phyloP scores from a whole-genome alignment of 2,888 invertebrate genomes.

The Lasioglossum zephyrum region DNA sequence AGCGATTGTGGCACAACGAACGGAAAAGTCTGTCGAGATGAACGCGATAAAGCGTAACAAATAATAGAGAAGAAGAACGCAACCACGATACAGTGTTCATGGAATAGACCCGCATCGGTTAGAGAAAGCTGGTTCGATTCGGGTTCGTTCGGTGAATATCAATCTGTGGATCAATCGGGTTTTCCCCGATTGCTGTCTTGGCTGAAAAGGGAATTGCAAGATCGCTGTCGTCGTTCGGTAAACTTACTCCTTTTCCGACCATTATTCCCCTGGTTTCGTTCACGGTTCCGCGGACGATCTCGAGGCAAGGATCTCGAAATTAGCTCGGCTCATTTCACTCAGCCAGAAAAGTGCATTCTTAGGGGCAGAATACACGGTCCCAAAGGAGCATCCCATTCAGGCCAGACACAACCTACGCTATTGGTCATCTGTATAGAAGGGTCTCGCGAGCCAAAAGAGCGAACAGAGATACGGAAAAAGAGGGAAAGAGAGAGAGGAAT shows the following conservation, averaged over 20 bases:
- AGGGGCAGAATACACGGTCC: constrained; percentile 66
- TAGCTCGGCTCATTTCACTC: constrained; percentile 81
- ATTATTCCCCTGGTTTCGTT: constrained; percentile 41
- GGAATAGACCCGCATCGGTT: background rate
- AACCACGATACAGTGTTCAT: constrained; percentile 7
- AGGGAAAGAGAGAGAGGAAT: background rate
- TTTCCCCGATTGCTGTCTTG: constrained; percentile 23
- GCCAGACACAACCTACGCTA: constrained; percentile 72
- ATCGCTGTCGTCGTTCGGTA: constrained; percentile 60
- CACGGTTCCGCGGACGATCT: constrained; percentile 43
- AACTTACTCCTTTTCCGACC: constrained; percentile 66
- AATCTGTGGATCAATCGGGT: constrained; percentile 50
- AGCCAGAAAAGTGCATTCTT: constrained; percentile 77
- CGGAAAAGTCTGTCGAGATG: constrained; percentile 41
- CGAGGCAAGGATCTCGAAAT: constrained; percentile 69
- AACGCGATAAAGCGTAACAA: constrained; percentile 64
- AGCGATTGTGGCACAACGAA: background rate
- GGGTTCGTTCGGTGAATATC: constrained; percentile 23
- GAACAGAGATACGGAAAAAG: background rate
- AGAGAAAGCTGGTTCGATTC: background rate
- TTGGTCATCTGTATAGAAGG: constrained; percentile 78
- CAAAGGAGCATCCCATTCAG: constrained; percentile 77
- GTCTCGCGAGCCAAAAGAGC: constrained; percentile 29
- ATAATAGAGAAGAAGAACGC: constrained; percentile 30
- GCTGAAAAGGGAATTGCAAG: constrained; percentile 48